Evolutionary conservation across 2,113 vertebrate species (phyloP).

Genomic region (Heliornis fulica): DNA sequence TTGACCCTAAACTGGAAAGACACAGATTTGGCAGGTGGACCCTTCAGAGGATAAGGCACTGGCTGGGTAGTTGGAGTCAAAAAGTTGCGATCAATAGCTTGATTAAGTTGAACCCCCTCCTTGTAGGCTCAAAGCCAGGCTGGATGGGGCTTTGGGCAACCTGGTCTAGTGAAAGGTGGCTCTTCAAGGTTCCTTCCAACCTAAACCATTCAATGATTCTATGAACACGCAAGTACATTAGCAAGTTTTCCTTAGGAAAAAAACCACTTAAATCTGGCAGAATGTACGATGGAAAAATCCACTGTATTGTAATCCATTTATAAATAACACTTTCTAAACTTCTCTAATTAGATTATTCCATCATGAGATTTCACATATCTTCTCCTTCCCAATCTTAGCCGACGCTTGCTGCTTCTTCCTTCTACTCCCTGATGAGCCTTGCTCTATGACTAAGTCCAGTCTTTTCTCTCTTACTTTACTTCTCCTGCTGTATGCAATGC

Average conservation of each 20-base stretch:
- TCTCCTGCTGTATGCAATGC: background rate
- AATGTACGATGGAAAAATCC: background rate
- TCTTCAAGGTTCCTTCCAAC: no score
- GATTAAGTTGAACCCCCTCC: no score
- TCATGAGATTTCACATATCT: background rate
- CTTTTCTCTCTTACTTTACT: background rate
- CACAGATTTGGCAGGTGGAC: no score
- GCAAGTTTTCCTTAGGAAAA: background rate
- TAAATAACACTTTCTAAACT: background rate
- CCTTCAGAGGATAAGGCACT: no score
- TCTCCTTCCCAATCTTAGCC: background rate
- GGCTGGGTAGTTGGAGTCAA: no score
- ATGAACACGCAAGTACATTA: rapidly evolving
- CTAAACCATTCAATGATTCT: no score
- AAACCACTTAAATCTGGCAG: background rate
- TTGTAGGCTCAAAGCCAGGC: no score
- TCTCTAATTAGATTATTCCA: background rate
- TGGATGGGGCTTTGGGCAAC: no score
- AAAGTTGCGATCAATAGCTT: no score
- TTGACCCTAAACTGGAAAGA: no score
- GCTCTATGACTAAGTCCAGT: background rate
- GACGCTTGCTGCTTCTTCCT: background rate
- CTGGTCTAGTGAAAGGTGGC: no score
- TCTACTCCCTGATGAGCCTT: background rate
- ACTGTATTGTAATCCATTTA: background rate